Conservation (phyloP, 2,888 invertebrate species). For the Rotaria sp. region DNA sequence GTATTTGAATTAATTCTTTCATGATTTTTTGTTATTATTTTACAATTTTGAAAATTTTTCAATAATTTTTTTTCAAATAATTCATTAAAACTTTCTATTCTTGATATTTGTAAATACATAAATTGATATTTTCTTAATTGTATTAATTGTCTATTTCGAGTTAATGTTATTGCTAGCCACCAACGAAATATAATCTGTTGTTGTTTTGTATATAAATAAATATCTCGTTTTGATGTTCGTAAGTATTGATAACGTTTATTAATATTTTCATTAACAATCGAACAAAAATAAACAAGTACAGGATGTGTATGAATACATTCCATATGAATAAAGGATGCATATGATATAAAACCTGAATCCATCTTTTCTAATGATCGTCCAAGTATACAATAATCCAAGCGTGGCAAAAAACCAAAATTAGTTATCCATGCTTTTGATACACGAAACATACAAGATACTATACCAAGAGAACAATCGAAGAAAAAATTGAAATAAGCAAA, state of each 20-base stretch:
- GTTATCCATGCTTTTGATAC: slow-evolving; percentile 4
- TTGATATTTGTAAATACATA: neutral
- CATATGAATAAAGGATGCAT: slow-evolving; percentile 33
- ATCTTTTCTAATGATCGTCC: slow-evolving; percentile 28
- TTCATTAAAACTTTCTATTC: neutral
- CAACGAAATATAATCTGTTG: neutral
- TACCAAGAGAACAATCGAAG: slow-evolving; percentile 32
- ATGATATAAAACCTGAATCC: slow-evolving; percentile 27
- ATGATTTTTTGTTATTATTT: neutral
- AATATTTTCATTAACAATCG: neutral
- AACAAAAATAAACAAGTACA: slow-evolving; percentile 33
- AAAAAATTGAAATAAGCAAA: slow-evolving; percentile 32
- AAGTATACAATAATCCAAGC: slow-evolving; percentile 30
- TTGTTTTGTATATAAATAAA: slow-evolving; percentile 10
- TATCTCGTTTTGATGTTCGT: neutral
- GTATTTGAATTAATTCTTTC: neutral
- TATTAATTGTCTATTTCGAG: neutral
- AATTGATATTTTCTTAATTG: neutral
- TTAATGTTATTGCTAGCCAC: slow-evolving; percentile 12
- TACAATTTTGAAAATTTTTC: neutral
- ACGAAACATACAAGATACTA: slow-evolving; percentile 19
- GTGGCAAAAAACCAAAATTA: neutral
- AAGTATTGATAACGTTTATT: neutral
- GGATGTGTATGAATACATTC: slow-evolving; percentile 33
- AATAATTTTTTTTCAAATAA: neutral